Evolutionary conservation across 2,888 invertebrate genomes (phyloP).

Genomic region (Troilus luridus): DNA sequence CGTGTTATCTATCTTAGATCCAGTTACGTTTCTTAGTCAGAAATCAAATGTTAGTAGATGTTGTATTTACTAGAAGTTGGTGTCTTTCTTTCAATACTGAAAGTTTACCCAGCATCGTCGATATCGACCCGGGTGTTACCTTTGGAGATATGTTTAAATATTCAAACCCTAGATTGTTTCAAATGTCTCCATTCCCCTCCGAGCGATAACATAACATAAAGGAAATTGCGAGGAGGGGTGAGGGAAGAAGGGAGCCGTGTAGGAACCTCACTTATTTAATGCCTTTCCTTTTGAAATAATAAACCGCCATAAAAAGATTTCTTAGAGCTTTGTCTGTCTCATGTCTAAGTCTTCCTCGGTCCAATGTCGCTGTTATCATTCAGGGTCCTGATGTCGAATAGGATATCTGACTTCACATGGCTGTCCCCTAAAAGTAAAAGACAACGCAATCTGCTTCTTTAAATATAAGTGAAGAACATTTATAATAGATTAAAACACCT

Average conservation of each 20-base stretch:
- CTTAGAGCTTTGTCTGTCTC: background rate
- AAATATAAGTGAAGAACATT: no score
- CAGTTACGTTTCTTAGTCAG: no score
- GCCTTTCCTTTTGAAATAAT: background rate
- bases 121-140: background rate
- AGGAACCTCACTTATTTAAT: background rate
- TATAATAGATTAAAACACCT: no score
- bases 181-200: background rate
- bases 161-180: background rate
- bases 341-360: background rate
- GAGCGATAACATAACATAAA: background rate
- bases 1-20: no score
- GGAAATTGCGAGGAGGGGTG: background rate
- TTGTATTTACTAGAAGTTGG: no score
- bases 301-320: background rate
- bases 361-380: background rate
- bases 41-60: no score
- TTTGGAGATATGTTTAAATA: background rate
- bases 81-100: background rate
- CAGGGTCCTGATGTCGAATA: background rate
- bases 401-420: background rate
- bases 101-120: background rate
- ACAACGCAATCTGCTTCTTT: no score
- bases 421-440: no score
- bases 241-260: background rate